Base-by-base conservation (phyloP, 2,888 invertebrate genomes). In the Pyralis farinalis region DNA sequence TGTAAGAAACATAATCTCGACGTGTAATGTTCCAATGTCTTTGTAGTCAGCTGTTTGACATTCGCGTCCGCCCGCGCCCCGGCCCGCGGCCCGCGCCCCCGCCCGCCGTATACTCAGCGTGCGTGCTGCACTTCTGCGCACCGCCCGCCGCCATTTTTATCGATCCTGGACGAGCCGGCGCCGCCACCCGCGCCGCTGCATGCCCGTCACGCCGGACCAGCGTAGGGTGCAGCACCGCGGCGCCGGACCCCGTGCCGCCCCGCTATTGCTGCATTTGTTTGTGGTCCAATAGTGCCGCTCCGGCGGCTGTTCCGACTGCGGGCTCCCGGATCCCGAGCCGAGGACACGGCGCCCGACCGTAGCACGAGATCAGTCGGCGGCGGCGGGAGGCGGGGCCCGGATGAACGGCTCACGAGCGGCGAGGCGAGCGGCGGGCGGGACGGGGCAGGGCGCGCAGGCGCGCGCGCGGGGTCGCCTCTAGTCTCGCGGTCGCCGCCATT, bases 31-130 rank as follows among this genome's bases (percentile, higher is more conserved):
- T 65, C 63, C 60, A 63, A 63, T 64, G 67, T 68, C 63, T 67
- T 68, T 65, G 63, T 70, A 74, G 77, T 83, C 84, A 83, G 83
- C 84, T 83, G 83, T 82, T 83, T 75, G 74, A 70, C 73, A 78
- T 74, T 78, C 71, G 71, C 58, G 51, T 16, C 37, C n/a, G n/a
- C n/a, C n/a, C n/a, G 48, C 57, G 51, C 58, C 37, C 51, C 48
- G 50, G 52, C 55, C 37, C 44, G 34, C 34, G 33, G 28, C 16
- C 27, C 39, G 44, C 34, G 42, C 32, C 43, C 43, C 40, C 42
- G 38, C 34, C 22, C 16, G 29, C 32, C 46, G 51, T 49, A 47
- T 47, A 44, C 48, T 52, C 44, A 25, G 46, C 47, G 59, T 67
- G 71, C 70, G 71, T 62, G 54, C 56, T 73, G 73, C 73, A 71